Evolutionary conservation across 92 coral and sea anemone species (phyloP), one percentile per base, ranked within the genome.

Genomic region (Ricordea florida): DNA sequence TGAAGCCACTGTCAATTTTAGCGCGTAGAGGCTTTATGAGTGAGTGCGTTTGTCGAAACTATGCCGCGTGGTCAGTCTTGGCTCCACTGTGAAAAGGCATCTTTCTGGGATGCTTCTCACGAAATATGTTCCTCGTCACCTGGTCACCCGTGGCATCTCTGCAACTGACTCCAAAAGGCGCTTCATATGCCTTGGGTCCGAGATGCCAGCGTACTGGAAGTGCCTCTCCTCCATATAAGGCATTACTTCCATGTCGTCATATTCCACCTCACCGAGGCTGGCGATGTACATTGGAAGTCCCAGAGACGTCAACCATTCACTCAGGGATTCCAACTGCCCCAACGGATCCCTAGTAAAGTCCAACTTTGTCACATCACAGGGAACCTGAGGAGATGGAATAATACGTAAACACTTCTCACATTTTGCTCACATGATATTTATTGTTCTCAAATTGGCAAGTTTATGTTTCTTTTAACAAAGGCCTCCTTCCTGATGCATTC

Each of bases 241-340:
- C 81, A 93, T 74, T 40, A 33, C 49, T 24, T 33, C 61, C 93
- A 93, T 87, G 70, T 87, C 97, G 47, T 91, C 98, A 68, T 87
- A 93, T 15, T 87, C 92, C 25, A 88, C 98, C 53, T 93, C 98
- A 14, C 32, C 62, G 8, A 93, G 41, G 38, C 80, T 91, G 44
- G 84, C 88, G 43, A 87, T 81, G 30, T 93, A 93, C 98, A 90
- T 93, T 6, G 98, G 98, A 2, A 93, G 63, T 0, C 98, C 98
- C 18, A 93, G 83, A 8, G 98, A 93, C 10, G 83, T 75, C 22
- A 93, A 64, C 98, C 98, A 93, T 9, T 87, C 94, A n/a, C 57
- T 77, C 28, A 88, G 8, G n/a, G 86, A 78, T 32, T 59, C 45
- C 66, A 92, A 64, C 45, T 83, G 59, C 13, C 97, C 98, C 1